A percentile compares a stretch with the other conserved stretches of the same genome.
Conservation (phyloP, 2,888 invertebrate species). For the Anticlea derivata region DNA sequence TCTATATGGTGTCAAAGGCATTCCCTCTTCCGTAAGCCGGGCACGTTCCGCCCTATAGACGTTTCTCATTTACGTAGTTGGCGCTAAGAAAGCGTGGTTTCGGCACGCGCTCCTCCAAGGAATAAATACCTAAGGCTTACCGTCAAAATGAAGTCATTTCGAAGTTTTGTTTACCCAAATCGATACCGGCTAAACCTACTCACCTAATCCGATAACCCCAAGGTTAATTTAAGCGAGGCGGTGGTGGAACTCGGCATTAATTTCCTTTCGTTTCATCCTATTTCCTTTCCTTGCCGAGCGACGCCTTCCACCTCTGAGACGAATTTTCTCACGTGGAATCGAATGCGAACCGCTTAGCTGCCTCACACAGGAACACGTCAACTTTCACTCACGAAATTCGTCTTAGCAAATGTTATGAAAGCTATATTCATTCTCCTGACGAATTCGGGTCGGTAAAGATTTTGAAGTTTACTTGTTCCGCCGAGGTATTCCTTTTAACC, state of each 20-base stretch:
- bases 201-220: slow-evolving; percentile 42
- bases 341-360: slow-evolving; percentile 78
- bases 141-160: slow-evolving; percentile 33
- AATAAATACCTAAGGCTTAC: slow-evolving; percentile 38
- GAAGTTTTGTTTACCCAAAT: slow-evolving; percentile 47
- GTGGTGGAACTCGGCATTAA: slow-evolving; percentile 66
- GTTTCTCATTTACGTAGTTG: slow-evolving; percentile 55
- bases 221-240: slow-evolving; percentile 70
- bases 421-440: slow-evolving; percentile 24
- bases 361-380: slow-evolving; percentile 64
- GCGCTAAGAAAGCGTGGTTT: slow-evolving; percentile 42
- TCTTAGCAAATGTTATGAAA: slow-evolving; percentile 30
- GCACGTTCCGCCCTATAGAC: slow-evolving; percentile 55
- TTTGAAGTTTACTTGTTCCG: slow-evolving; percentile 56
- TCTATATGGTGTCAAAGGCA: slow-evolving; percentile 55
- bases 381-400: slow-evolving; percentile 38
- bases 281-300: slow-evolving; percentile 73
- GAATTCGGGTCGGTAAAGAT: slow-evolving; percentile 32
- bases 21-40: slow-evolving; percentile 46
- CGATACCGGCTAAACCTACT: slow-evolving; percentile 32
- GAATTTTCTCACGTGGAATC: slow-evolving; percentile 74
- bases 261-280: slow-evolving; percentile 60
- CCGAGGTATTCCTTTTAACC: slow-evolving; percentile 61
- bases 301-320: slow-evolving; percentile 83
- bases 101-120: slow-evolving; percentile 33